Base-by-base conservation (phyloP, 2,888 invertebrate genomes). In the Melipona beecheii region DNA sequence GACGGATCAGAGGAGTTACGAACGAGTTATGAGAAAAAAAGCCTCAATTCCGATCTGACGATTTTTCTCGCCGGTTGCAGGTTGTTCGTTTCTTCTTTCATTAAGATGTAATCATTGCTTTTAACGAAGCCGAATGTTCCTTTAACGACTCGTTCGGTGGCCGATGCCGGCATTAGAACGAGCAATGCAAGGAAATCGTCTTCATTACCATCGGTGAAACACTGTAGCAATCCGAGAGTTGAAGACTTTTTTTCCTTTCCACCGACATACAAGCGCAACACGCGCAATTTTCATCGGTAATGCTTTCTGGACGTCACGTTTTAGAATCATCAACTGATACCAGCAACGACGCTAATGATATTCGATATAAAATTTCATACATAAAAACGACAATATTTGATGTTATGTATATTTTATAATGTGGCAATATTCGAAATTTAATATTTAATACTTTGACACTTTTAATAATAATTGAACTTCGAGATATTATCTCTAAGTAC, bases 261-360 rank as follows among this genome's bases (percentile, higher is more conserved):
- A 74, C 69, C 64, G 24, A 15, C 17, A 11, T 43, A 17, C 31
- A 11, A 52, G 15, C 31, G 31, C 24, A 73, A 65, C 82, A 43
- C 82, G 70, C 54, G 75, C 60, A 82, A 81, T 82, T 82, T 81
- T 65, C 82, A 82, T 75, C 69, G 82, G 82, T 82, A 75, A 82
- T 81, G 82, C 82, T 75, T 70, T 49, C 70, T 66, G 82, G 75
- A 65, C 74, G 82, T 49, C 58, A 52, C 43, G 65, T 56, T 74
- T 64, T 52, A 65, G n/a, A 31, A 65, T 70, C 65, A 58, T 74
- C 65, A 81, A 58, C 31, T 36, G 79, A 24, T 50, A 50, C 58
- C 50, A 43, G 43, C 36, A 24, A 24, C 27, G 58, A 52, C 69
- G 70, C 64, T 31, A 11, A n/a, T 5, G 56, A 21, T 24, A 27